Evolutionary conservation across 2,888 invertebrate species (phyloP), one percentile per base, ranked within the genome.

Genomic region (Biston betularia): DNA sequence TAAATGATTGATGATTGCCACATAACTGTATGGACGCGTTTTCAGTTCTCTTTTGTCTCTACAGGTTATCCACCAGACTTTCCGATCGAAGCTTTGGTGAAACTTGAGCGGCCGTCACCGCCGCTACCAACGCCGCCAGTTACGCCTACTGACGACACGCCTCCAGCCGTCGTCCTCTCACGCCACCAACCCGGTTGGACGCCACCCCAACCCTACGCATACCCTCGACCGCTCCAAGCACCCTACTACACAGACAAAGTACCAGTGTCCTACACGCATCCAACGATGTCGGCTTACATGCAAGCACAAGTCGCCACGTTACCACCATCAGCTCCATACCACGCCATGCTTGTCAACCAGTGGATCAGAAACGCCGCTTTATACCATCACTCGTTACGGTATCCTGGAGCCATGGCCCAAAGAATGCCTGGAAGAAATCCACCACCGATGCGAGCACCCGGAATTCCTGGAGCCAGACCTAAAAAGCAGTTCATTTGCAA

Each of bases 401-500:
- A 94, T 75, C 94, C 93, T 0, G 86, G 88, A 61, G 89, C 89
- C 2, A 94, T 94, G 88, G 89, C 91, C 53, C 94, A 93, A 64
- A 91, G 92, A 78, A 84, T 92, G 80, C 93, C 93, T 6, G 94
- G 94, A 68, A 91, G 94, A 65, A 94, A 90, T 75, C 93, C 94
- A 46, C 94, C 95, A 0, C 93, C 94, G 0, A 84, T 95, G 84
- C 90, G 95, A 79, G 93, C 95, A 0, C 94, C 94, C 0, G 93
- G 94, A 56, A 92, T 90, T 5, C 95, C 94, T 56, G 95, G 95
- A 77, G 94, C 92, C 42, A 93, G 96, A 72, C 96, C 96, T 54
- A 96, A 96, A 87, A 96, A 96, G 78, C 96, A 99, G 92, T 99
- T 98, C 93, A 99, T 99, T 84, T 99, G 99, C 95, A 98, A 98